A percentile compares a stretch with the other conserved stretches of the same genome.
Conservation (phyloP, 1,140 invertebrate genomes). For the Protaetia brevitarsis region DNA sequence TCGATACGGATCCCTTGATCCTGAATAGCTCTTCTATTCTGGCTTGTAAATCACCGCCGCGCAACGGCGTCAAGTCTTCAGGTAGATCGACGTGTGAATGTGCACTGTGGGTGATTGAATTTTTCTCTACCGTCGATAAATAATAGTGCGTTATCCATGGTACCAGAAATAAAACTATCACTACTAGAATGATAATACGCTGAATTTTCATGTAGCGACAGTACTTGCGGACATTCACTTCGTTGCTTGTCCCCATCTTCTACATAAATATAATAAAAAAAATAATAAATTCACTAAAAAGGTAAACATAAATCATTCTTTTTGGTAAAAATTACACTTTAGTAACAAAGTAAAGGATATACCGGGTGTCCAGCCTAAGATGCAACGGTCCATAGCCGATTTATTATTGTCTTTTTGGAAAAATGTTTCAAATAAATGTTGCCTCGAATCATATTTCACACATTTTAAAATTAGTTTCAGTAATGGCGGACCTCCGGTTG, state of each 20-base stretch:
- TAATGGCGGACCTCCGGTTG: no score
- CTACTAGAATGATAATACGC: constrained; percentile 66
- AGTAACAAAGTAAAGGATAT: no score
- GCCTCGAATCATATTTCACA: no score
- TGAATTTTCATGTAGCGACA: constrained; percentile 62
- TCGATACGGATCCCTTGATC: constrained; percentile 89
- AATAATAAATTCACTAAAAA: no score
- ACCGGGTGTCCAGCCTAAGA: no score
- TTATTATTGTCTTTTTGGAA: no score
- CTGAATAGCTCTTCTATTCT: constrained; percentile 88
- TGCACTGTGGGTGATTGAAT: constrained; percentile 59
- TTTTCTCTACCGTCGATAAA: constrained; percentile 65
- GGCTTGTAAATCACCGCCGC: constrained; percentile 74
- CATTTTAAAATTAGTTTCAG: no score
- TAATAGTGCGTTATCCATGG: constrained; percentile 79
- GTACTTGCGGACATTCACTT: constrained; percentile 1
- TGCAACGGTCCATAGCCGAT: no score
- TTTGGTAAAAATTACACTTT: no score
- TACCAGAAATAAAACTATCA: constrained; percentile 68
- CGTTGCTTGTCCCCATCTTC: not conserved
- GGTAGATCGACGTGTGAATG: constrained; percentile 69
- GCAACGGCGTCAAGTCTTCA: constrained; percentile 74
- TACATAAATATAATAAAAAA: no score
- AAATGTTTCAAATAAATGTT: no score
- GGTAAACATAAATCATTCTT: no score